These are phyloP conservation scores for Benitochromis conjunctus DNA, from an alignment of 2,113 vertebrate species.

Conservation along the genomic window DNA sequence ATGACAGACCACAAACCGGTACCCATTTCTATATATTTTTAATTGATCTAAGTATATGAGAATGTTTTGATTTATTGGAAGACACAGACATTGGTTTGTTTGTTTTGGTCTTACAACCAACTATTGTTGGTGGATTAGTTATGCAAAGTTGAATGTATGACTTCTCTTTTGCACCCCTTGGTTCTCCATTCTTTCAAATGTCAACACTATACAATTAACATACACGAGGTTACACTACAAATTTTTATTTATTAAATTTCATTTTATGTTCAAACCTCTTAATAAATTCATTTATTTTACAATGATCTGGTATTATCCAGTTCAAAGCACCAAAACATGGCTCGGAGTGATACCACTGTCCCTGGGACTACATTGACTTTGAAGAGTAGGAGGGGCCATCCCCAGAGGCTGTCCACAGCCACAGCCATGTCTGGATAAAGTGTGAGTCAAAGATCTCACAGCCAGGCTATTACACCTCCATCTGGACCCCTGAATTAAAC, in stretches of 20 bases:
- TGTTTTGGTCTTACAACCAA: not conserved
- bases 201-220: not conserved
- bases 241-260: not conserved
- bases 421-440: conserved; percentile 38
- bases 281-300: not conserved
- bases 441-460: conserved; percentile 47
- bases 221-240: not conserved
- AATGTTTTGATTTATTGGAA: not conserved
- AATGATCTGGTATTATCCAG: not conserved
- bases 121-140: not conserved
- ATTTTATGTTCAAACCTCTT: not conserved
- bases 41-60: not conserved
- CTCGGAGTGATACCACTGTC: conserved; percentile 16
- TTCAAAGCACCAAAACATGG: not conserved
- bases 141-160: not conserved
- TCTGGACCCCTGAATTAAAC: conserved; percentile 66
- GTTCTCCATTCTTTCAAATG: not conserved
- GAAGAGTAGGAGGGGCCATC: not conserved
- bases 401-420: conserved; percentile 5
- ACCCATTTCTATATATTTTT: not conserved
- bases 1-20: not conserved
- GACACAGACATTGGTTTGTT: not conserved
- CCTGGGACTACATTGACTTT: conserved; percentile 1
- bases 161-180: not conserved
- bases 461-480: conserved; percentile 52